Percentiles rank a stretch among this genome's conserved stretches.
Conservation (phyloP, 2,888 invertebrate species). For the Anthrax anthrax region DNA sequence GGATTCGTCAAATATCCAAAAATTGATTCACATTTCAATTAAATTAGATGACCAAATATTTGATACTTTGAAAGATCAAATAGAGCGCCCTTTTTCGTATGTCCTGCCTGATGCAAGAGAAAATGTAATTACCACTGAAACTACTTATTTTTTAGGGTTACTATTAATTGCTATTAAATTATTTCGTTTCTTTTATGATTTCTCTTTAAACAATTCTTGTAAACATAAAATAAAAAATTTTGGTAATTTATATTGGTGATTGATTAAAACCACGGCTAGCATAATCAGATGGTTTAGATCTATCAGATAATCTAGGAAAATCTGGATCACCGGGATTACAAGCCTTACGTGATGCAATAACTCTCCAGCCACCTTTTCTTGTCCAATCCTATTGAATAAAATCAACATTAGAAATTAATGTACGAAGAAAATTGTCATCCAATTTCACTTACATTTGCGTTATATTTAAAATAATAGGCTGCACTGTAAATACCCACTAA, state of each 20-base stretch:
- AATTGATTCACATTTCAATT: too few species aligned
- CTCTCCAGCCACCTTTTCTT: constrained; percentile 56
- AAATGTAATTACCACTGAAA: too few species aligned
- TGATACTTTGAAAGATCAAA: too few species aligned
- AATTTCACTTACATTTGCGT: constrained; percentile 48
- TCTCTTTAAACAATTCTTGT: too few species aligned
- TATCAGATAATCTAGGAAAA: constrained; percentile 48
- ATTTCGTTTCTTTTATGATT: too few species aligned
- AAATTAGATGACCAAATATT: too few species aligned
- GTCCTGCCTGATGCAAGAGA: too few species aligned
- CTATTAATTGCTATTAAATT: too few species aligned
- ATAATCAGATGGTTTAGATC: constrained; percentile 47
- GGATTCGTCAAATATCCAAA: too few species aligned
- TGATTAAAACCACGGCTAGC: constrained; percentile 57
- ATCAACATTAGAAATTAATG: neutral
- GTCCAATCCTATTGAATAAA: constrained; percentile 53
- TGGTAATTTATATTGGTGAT: constrained; percentile 39
- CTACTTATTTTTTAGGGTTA: too few species aligned
- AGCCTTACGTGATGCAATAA: constrained; percentile 39
- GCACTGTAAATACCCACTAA: constrained; percentile 37
- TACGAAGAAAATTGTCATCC: neutral
- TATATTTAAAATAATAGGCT: constrained; percentile 73
- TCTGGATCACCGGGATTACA: constrained; percentile 54
- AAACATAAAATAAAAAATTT: too few species aligned
- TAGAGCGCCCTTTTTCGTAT: too few species aligned